Percentiles rank a stretch among this genome's conserved stretches.
phyloP scores from a whole-genome alignment of 2,797 vertebrate species.

The Rhinichthys osculus region DNA sequence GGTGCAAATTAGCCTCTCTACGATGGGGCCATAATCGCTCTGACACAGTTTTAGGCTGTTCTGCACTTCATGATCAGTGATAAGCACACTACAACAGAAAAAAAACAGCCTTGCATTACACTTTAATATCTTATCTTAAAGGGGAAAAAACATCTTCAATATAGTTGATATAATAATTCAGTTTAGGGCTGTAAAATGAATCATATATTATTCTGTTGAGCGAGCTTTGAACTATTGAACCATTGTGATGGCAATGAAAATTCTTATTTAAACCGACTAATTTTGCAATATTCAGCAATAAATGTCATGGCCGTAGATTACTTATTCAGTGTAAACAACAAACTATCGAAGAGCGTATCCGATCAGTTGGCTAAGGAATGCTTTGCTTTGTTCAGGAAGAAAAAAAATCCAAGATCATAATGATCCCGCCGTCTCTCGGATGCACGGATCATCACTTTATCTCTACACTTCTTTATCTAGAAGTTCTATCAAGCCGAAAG shows the following conservation, averaged over 20 bases:
- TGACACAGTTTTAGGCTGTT: constrained; percentile 6
- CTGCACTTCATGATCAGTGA: neutral
- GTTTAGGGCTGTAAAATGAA: neutral
- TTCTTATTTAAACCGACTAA: neutral
- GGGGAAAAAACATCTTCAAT: neutral
- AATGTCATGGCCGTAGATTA: neutral
- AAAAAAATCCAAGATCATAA: neutral
- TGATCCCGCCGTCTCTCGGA: constrained; percentile 7
- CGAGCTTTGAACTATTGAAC: neutral
- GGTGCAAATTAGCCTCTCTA: neutral
- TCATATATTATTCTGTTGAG: neutral
- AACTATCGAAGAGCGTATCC: neutral
- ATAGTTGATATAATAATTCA: neutral
- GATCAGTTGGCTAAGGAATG: constrained; percentile 1
- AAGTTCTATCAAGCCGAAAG: constrained; percentile 34
- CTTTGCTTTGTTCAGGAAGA: neutral
- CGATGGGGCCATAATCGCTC: constrained; percentile 9
- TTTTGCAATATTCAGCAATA: neutral
- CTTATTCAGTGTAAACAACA: neutral
- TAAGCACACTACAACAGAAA: neutral
- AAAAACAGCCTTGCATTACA: neutral
- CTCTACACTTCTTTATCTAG: constrained; percentile 35
- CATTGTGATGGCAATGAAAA: neutral
- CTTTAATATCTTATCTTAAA: neutral
- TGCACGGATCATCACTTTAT: constrained; percentile 37